Base-by-base conservation (phyloP, 2,113 vertebrate species). In the Megaceryle maxima region DNA sequence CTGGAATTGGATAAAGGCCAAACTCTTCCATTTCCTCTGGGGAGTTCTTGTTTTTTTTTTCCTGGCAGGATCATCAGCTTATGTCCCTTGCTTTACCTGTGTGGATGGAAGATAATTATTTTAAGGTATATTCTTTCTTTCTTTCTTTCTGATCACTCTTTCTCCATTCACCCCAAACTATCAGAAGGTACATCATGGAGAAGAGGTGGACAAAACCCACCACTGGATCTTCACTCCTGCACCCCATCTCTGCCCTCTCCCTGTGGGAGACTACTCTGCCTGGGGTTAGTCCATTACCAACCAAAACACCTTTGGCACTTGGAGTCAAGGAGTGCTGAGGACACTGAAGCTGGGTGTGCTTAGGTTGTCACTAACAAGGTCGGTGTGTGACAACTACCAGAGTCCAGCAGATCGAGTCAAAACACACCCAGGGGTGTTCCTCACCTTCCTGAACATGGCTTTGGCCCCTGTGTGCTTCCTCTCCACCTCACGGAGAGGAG, bases 311-410 rank as follows among this genome's bases (percentile, higher is more conserved):
- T 15, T 8, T 41, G 26, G 37, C 13, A 44, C 35, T 13, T 2
- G 3, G 6, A 43, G 15, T 31, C 62, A 16, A 33, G n/a, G 41
- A 8, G 33, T 18, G 28, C 41, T 35, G 48, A 25, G 37, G 37
- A n/a, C 29, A 10, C 25, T 10, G 35, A 50, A 37, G 17, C 31
- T 28, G 62, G 25, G 14, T 16, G 48, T 46, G 21, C 55, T 76
- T 35, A 13, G 31, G 56, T 46, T 46, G 18, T 46, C 46, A 46
- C 46, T 46, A 20, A 46, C 46, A 46, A 35, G 33, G 20, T 57
- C 6, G 6, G 16, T 6, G 16, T 13, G 6, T 21, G 39, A 19
- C 39, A 53, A 46, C 29, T 43, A 48, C 55, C 0, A 1, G 19
- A 20, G 39, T 46, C 59, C 60, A 79, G 53, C 29, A 73, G 25